A percentile compares a stretch with the other conserved stretches of the same genome.
phyloP scores from a whole-genome alignment of 2,797 vertebrate genomes.

The Bryconaethiops microstoma region DNA sequence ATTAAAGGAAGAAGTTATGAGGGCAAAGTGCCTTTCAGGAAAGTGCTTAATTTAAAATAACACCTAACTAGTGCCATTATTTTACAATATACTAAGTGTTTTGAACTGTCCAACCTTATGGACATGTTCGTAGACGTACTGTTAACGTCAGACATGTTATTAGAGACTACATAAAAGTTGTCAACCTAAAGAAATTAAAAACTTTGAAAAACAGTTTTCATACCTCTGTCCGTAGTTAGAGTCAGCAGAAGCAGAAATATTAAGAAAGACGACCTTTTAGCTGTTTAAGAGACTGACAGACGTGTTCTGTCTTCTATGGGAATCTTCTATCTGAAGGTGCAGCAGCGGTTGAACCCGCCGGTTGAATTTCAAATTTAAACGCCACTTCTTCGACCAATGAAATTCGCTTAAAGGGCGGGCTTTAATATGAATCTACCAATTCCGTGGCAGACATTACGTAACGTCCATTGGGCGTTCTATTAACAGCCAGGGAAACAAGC shows the following conservation, averaged over 20 bases:
- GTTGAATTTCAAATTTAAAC: constrained; percentile 77
- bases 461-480: too few relatives aligned
- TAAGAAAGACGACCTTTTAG: not conserved
- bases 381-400: constrained; percentile 70
- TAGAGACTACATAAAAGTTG: too few relatives aligned
- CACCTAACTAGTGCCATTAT: too few relatives aligned
- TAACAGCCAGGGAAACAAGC: constrained; percentile 31
- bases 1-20: too few relatives aligned
- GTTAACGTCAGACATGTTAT: too few relatives aligned
- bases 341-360: not conserved
- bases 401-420: constrained; percentile 49
- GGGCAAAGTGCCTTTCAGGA: too few relatives aligned
- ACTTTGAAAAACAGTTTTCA: too few relatives aligned
- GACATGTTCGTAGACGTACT: too few relatives aligned
- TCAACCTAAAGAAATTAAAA: too few relatives aligned
- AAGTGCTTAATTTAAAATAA: too few relatives aligned
- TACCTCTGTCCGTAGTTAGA: not conserved
- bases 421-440: constrained; percentile 70
- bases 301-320: not conserved
- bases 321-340: not conserved
- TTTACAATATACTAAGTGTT: too few relatives aligned
- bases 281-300: not conserved
- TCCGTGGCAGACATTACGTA: constrained; percentile 23
- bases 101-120: too few relatives aligned
- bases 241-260: not conserved